These are phyloP conservation scores for Siniperca obscura DNA, from an alignment of 2,797 vertebrate species.

Conservation along the genomic window DNA sequence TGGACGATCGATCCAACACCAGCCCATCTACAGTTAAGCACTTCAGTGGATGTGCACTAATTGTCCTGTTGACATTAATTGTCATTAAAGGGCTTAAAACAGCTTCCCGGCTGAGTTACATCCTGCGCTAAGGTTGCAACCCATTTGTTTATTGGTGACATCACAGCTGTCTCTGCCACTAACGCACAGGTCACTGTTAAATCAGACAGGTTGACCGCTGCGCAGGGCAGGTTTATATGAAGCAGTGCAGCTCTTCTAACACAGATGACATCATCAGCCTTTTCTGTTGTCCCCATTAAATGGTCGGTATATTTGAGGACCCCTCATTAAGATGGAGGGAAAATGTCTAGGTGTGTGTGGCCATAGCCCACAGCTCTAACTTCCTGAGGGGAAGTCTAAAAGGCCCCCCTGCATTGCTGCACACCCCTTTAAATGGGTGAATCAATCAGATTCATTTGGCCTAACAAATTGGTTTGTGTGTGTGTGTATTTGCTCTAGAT, in stretches of 20 bases:
- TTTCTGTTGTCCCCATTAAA: slow-evolving; percentile 58
- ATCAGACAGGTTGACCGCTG: slow-evolving; percentile 56
- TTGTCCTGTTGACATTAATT: slow-evolving; percentile 87
- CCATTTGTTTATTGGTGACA: slow-evolving; percentile 83
- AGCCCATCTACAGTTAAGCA: slow-evolving; percentile 80
- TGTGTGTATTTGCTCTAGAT: slow-evolving; percentile 48
- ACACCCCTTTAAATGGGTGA: slow-evolving; percentile 69
- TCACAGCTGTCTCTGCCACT: slow-evolving; percentile 55
- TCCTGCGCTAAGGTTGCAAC: slow-evolving; percentile 61
- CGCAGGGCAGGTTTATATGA: slow-evolving; percentile 48
- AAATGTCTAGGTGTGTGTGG: slow-evolving; percentile 26
- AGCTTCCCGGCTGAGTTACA: slow-evolving; percentile 73
- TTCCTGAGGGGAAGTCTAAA: slow-evolving; percentile 72
- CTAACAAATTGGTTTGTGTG: slow-evolving; percentile 72
- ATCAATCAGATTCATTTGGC: slow-evolving; percentile 82
- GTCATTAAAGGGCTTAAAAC: slow-evolving; percentile 85
- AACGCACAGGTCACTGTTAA: slow-evolving; percentile 52
- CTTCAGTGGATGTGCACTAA: slow-evolving; percentile 83
- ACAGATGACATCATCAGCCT: slow-evolving; percentile 69
- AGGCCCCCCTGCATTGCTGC: slow-evolving; percentile 50
- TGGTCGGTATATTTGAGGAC: slow-evolving; percentile 40
- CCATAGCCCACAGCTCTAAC: slow-evolving; percentile 58
- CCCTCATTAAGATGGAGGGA: slow-evolving; percentile 37
- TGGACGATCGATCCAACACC: slow-evolving; percentile 78
- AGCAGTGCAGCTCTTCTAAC: slow-evolving; percentile 39